These are phyloP conservation scores for Mugil cephalus DNA, from an alignment of 2,113 vertebrate species.

Conservation along the genomic window DNA sequence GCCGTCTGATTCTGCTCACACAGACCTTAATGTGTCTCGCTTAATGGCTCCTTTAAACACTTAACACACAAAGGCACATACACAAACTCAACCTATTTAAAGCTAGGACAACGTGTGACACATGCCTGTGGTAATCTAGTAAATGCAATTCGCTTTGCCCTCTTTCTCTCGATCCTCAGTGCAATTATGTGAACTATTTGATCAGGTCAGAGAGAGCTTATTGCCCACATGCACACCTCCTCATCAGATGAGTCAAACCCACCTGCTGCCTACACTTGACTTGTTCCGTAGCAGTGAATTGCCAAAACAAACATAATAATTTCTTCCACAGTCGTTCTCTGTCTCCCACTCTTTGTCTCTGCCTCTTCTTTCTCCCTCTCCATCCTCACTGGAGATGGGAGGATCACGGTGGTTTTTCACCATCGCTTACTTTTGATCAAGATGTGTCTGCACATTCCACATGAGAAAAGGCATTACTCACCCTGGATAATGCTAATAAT, in stretches of 20 bases:
- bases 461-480: too few species aligned
- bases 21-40: not conserved
- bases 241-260: constrained; percentile 68
- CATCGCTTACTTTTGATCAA: constrained; percentile 29
- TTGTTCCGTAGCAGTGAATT: constrained; percentile 52
- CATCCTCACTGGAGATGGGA: too few species aligned
- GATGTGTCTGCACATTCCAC: constrained; percentile 18
- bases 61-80: constrained; percentile 11
- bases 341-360: constrained; percentile 25
- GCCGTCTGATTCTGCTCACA: not conserved
- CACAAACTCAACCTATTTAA: not conserved
- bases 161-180: constrained; percentile 10
- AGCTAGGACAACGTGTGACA: not conserved
- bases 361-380: constrained; percentile 15
- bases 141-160: constrained; percentile 1
- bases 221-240: constrained; percentile 41
- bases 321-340: not conserved
- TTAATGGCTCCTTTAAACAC: too few species aligned
- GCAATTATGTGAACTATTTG: constrained; percentile 31
- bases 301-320: constrained; percentile 30
- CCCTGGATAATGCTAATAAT: too few species aligned
- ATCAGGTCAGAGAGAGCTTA: constrained; percentile 30
- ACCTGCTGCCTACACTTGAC: constrained; percentile 60
- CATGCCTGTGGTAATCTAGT: not conserved
- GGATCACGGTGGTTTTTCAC: constrained; percentile 30